These are phyloP conservation scores for Macrobrachium nipponense DNA, from an alignment of 1,140 invertebrate species.

Conservation along the genomic window DNA sequence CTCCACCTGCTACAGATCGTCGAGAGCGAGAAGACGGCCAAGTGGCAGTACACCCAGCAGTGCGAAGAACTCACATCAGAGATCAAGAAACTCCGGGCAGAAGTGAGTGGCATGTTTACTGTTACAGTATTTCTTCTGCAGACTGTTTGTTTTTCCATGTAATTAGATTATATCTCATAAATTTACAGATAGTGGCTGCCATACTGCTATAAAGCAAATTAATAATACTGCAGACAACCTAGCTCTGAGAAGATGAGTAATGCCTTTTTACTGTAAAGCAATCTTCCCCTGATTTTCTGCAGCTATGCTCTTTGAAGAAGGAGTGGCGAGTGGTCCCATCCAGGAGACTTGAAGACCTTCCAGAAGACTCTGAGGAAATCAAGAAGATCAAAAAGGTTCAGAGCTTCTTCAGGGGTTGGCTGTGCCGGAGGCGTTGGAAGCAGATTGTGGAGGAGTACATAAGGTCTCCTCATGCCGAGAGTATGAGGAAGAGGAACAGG, in stretches of 20 bases:
- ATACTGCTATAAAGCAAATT: too few relatives aligned
- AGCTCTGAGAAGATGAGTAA: too few relatives aligned
- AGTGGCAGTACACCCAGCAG: slow-evolving; percentile 93
- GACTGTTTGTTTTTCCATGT: not conserved
- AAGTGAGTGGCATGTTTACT: slow-evolving; percentile 74
- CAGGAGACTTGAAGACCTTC: slow-evolving; percentile 57
- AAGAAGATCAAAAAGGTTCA: slow-evolving; percentile 94
- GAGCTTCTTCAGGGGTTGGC: slow-evolving; percentile 94
- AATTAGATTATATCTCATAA: not conserved
- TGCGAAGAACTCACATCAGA: slow-evolving; percentile 89
- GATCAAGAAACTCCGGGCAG: slow-evolving; percentile 88
- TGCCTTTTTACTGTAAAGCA: not conserved
- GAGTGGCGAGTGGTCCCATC: slow-evolving; percentile 75
- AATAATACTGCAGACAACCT: too few relatives aligned
- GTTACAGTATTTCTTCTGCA: not conserved
- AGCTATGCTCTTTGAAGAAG: slow-evolving; percentile 86
- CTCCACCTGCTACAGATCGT: slow-evolving; percentile 91
- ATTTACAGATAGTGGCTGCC: too few relatives aligned
- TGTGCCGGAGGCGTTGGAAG: slow-evolving; percentile 93
- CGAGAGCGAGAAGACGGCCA: slow-evolving; percentile 91
- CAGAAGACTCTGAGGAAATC: slow-evolving; percentile 69
- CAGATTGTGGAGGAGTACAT: slow-evolving; percentile 96
- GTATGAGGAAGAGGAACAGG: slow-evolving; percentile 93
- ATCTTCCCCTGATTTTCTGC: slow-evolving; percentile 29
- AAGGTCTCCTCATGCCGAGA: slow-evolving; percentile 93